Base-by-base conservation (phyloP, 2,113 vertebrate genomes). In the Ictalurus punctatus region DNA sequence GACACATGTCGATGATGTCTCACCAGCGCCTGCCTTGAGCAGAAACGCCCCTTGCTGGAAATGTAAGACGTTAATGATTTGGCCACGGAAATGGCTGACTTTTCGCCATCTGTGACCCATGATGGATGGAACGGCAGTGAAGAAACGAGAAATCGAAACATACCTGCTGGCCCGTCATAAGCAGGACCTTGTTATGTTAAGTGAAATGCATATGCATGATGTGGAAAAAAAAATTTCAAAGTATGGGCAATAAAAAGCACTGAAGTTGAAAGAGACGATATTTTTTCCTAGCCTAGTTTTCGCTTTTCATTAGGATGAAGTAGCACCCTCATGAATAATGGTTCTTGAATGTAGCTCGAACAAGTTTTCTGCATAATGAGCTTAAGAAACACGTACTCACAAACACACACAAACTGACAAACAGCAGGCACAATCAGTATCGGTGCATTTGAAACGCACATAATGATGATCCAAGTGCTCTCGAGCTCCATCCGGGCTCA, bases 401-500 rank as follows among this genome's bases (percentile, higher is more conserved):
- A 4, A 44, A 5, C 58, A 86, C 48, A 87, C 34, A 54, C 34
- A 84, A 82, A 87, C 85, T 85, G 74, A 54, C 76, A 86, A 52
- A 63, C 71, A 69, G 34, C 79, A 84, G 88, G 84, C 76, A 85
- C 37, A 79, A 88, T 87, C 67, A 85, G 88, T 89, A 91, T 91
- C 82, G 44, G 61, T 86, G 63, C 40, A 27, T 82, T 87, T 87
- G 87, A 89, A 90, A 89, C 81, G 85, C 83, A 86, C 86, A 88
- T 86, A 92, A 90, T 76, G 89, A 91, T 84, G 86, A 91, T 83
- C 91, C 83, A 86, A 91, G 86, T 85, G 85, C 80, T 90, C 79
- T 59, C 16, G n/a, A 91, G 93, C 86, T 71, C 89, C 90, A 87
- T 90, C 89, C 88, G 89, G 89, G 92, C 90, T 86, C 89, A 88